Evolutionary conservation across 2,113 vertebrate species (phyloP), one percentile per base, ranked within the genome.

Genomic region (Pongo abelii): DNA sequence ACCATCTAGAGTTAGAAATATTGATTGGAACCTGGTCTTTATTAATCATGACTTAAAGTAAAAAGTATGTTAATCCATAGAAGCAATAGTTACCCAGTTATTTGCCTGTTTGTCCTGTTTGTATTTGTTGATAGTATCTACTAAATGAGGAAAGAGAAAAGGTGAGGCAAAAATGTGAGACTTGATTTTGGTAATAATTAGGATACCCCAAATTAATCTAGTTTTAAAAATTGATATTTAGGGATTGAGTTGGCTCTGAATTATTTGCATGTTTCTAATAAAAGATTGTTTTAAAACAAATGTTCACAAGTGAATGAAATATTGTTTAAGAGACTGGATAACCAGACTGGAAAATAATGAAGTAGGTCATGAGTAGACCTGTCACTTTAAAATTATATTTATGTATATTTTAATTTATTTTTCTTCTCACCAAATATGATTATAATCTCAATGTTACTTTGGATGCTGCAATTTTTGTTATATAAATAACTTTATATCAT

Each of bases 361-460:
- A 5, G 27, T 57, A 91, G 43, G 32, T 23, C 61, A 64, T 74
- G 61, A 92, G 74, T 67, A 80, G 64, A 69, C 22, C 92, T 89
- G 8, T 75, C 74, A 94, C 7, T 92, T 81, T 79, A 72, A 79
- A 91, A 48, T 89, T 74, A 50, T 81, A 90, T 50, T 85, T 85
- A 35, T 13, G 14, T 23, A 96, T 83, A 22, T 75, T 84, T 81
- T 84, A 46, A 52, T 89, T 89, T 86, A 74, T 83, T 87, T 93
- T 79, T 50, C 27, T 88, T 88, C 50, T 90, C 38, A 88, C 25
- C 6, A 88, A 50, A 64, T 74, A 38, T 43, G 8, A 14, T 74
- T 77, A 50, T n/a, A 91, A 70, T 94, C 50, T 93, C 78, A 85
- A 38, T n/a, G 27, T 89, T 92, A 93, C 86, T 93, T 81, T 81